Percentiles rank a stretch among this genome's conserved stretches.
Evolutionary conservation across 2,888 invertebrate genomes (phyloP).

Genomic region (Colostygia pectinataria): DNA sequence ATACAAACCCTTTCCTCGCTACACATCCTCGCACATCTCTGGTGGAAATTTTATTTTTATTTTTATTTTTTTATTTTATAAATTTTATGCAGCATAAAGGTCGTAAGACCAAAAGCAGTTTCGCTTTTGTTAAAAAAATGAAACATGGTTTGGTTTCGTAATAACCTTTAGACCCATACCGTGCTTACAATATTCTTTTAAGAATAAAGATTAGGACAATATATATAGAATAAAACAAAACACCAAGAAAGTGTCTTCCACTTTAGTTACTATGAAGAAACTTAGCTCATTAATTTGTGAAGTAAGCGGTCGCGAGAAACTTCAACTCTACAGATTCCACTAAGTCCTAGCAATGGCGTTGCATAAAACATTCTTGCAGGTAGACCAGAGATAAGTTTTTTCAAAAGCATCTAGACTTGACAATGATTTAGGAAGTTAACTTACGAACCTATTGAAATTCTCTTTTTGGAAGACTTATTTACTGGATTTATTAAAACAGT

Average conservation of each 20-base stretch:
- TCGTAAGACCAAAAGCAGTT: too few species aligned
- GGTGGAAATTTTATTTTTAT: too few species aligned
- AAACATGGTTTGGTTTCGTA: too few species aligned
- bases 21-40: too few species aligned
- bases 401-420: conserved; percentile 12
- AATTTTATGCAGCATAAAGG: too few species aligned
- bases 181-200: conserved; percentile 4
- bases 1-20: too few species aligned
- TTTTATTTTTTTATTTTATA: too few species aligned
- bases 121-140: too few species aligned
- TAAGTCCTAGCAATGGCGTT: conserved; percentile 22
- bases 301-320: conserved; percentile 33
- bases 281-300: conserved; percentile 37
- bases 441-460: conserved; percentile 16
- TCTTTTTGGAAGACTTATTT: too few species aligned
- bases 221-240: conserved; percentile 13
- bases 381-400: conserved; percentile 23
- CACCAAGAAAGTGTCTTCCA: conserved; percentile 13
- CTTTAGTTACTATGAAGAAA: conserved; percentile 29
- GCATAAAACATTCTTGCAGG: conserved; percentile 31
- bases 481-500: too few species aligned
- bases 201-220: too few species aligned
- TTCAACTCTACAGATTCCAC: conserved; percentile 20
- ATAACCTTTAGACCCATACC: neutral
- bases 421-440: conserved; percentile 16